Evolutionary conservation across 1,140 invertebrate species (phyloP), one percentile per base, ranked within the genome.

Genomic region (Amphibalanus amphitrite): DNA sequence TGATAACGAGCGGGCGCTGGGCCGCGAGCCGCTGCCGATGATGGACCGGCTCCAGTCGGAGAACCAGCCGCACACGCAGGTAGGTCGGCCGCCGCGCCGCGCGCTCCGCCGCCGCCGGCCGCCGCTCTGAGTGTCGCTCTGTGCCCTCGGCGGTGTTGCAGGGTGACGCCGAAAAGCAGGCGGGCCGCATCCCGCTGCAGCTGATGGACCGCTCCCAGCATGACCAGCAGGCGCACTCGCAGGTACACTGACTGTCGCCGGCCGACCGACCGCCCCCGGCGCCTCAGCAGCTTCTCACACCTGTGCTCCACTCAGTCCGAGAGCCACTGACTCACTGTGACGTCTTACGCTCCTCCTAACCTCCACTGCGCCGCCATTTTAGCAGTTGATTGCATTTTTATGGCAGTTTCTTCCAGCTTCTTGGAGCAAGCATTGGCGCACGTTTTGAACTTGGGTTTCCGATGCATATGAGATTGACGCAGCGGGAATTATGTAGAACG

Each of bases 41-140:
- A 92, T 93, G 90, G 90, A 93, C 77, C 80, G 90, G 72, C 81
- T 83, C 67, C 86, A 88, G 76, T 83, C 85, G 3, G 83, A 90
- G 70, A 84, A 90, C 76, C 85, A 92, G 76, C 86, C 90, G 0
- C 79, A 85, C 10, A 86, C 87, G 71, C 89, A 91, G 85, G 88
- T 88, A 76, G 74, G 69, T 69, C 29, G 23, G 47, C 1, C 47
- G 72, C 29, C 23, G 28, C 0, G n/a, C 25, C 28, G 25, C 20
- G 1, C 29, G 25, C 38, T 70, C 23, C 23, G 29, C 3, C 65
- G 4, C 59, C 23, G 30, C 70, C 30, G 1, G 28, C 23, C 13
- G 71, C 1, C 8, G 29, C 29, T 23, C 47, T n/a, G 23, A 17
- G 38, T 65, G 23, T 67, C 17, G 64, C 20, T 29, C 65, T 10